Evolutionary conservation across 2,888 invertebrate species (phyloP), one percentile per base, ranked within the genome.

Genomic region (Coremacera marginata): DNA sequence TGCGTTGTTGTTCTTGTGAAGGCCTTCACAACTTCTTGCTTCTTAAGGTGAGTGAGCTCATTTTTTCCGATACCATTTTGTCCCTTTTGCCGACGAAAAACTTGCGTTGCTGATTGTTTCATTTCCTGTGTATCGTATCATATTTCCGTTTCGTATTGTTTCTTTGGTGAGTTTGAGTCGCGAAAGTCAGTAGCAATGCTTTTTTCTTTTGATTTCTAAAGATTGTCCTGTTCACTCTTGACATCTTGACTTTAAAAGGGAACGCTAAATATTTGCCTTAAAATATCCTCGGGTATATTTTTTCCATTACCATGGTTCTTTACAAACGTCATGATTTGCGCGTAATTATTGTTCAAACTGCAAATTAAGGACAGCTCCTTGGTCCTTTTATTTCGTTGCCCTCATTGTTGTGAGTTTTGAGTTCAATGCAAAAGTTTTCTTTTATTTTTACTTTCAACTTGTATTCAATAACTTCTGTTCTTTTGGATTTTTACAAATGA

Each of bases 111-210:
- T 25, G 67, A 67, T 74, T 74, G 74, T 67, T 74, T 67, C 65
- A 67, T 52, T 65, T 74, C 74, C 74, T 67, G 74, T 57, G 49
- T 22, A n/a, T 11, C 34, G 37, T 74, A 74, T 74, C 74, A 74
- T 74, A 67, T 74, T 74, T 74, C 74, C 74, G 52, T 34, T 52
- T 44, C 19, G 14, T 11, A 14, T 49, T 14, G 67, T 19, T 22
- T 67, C 22, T 27, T 60, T 27, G 60, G 60, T 60, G 60, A 25
- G 9, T 60, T 8, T 27, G 22, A 27, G 60, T 19, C 60, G 27
- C 25, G 60, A 60, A 60, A 60, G 60, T 27, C 60, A 60, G 60
- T 19, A 60, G 60, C 22, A 60, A 60, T 60, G 27, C 11, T 27
- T 60, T 44, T 44, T 60, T 25, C 19, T 1, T 55, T 55, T 22